These are phyloP conservation scores for Peromyscus maniculatus DNA, from an alignment of 2,113 vertebrate species.

Conservation along the genomic window DNA sequence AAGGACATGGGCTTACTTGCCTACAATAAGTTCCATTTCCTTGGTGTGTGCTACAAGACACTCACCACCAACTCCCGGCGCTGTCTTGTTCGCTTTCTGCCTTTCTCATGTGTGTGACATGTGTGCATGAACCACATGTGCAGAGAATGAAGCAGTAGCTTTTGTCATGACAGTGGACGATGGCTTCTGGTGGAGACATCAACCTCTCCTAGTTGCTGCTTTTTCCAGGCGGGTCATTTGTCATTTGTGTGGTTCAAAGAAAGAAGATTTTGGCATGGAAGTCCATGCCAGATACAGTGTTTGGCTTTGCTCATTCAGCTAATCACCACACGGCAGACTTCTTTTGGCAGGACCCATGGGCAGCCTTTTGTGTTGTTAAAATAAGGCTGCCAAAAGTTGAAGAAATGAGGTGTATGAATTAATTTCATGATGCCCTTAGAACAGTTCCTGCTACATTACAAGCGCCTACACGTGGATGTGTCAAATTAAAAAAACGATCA, in stretches of 20 bases:
- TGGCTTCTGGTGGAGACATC: slow-evolving; percentile 63
- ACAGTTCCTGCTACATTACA: not conserved
- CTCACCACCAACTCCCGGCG: slow-evolving; percentile 40
- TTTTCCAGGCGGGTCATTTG: slow-evolving; percentile 49
- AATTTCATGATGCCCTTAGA: slow-evolving; percentile 25
- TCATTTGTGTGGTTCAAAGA: slow-evolving; percentile 59
- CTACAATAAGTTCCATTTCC: slow-evolving; percentile 81
- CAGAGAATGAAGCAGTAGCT: slow-evolving; percentile 29
- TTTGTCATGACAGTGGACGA: slow-evolving; percentile 46
- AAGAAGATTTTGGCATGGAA: slow-evolving; percentile 66
- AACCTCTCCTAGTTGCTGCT: slow-evolving; percentile 35
- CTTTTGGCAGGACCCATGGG: slow-evolving; percentile 57
- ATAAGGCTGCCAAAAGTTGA: slow-evolving; percentile 64
- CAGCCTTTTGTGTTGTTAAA: slow-evolving; percentile 63
- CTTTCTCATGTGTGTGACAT: slow-evolving; percentile 80
- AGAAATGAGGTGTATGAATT: slow-evolving; percentile 25
- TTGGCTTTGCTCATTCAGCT: slow-evolving; percentile 72
- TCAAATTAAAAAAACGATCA: not conserved
- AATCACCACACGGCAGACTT: slow-evolving; percentile 70
- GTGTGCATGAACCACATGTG: slow-evolving; percentile 68
- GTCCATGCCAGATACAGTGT: slow-evolving; percentile 63
- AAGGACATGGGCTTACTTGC: slow-evolving; percentile 82
- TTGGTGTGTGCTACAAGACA: slow-evolving; percentile 78
- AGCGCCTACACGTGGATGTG: not conserved
- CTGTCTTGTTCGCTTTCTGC: slow-evolving; percentile 77